phyloP scores from a whole-genome alignment of 2,113 vertebrate species.

The Brachypteracias leptosomus region DNA sequence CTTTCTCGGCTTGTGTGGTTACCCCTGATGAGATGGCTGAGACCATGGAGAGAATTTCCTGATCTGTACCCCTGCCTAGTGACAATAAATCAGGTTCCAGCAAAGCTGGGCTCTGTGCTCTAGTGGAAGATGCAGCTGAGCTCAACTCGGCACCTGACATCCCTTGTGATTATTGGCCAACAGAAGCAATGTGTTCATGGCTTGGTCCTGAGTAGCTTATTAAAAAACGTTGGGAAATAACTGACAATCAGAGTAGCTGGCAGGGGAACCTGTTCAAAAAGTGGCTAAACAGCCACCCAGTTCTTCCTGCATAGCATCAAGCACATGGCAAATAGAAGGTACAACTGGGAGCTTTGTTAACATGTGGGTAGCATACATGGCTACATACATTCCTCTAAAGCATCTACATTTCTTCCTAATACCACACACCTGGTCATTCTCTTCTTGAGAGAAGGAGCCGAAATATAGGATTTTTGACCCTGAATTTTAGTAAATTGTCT shows the following conservation, averaged over 20 bases:
- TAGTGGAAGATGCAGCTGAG: not conserved
- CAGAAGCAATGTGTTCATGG: not conserved
- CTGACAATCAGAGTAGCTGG: not conserved
- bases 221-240: not conserved
- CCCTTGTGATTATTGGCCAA: not conserved
- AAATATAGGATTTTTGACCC: not conserved
- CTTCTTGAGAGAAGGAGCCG: not conserved
- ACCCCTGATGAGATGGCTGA: not conserved
- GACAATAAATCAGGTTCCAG: not conserved
- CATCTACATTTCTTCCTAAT: not conserved
- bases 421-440: too few relatives aligned
- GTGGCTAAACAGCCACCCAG: not conserved
- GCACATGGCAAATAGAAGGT: not conserved
- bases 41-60: not conserved
- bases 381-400: not conserved
- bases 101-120: not conserved
- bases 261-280: not conserved
- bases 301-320: not conserved
- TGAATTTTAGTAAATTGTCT: not conserved
- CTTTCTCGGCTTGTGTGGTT: not conserved
- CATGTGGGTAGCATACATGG: accelerated
- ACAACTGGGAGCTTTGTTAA: not conserved
- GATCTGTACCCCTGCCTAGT: not conserved
- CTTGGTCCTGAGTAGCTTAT: not conserved
- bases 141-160: not conserved